Conservation (phyloP, 1,140 invertebrate genomes). For the Drosophila setifemur region DNA sequence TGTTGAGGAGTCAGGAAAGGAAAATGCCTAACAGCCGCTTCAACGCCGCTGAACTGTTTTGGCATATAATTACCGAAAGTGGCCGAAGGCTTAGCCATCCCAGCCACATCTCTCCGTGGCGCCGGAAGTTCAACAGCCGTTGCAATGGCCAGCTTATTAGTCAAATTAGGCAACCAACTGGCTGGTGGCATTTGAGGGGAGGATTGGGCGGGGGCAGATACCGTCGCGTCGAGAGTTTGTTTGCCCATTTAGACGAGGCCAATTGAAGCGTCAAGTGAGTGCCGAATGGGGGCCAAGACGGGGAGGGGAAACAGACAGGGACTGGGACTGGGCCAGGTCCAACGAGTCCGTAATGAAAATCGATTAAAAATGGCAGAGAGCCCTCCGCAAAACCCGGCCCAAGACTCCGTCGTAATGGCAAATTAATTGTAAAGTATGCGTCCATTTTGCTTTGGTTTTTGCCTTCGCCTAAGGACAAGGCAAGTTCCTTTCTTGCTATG, state of each 20-base stretch:
- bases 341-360: conserved; percentile 72
- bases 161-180: conserved; percentile 67
- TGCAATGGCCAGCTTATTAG: conserved; percentile 78
- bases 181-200: not conserved
- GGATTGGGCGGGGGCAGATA: conserved; percentile 4
- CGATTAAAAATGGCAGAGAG: conserved; percentile 65
- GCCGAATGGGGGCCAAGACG: conserved; percentile 31
- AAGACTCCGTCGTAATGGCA: conserved; percentile 54
- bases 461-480: conserved; percentile 52
- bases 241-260: conserved; percentile 67
- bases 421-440: conserved; percentile 79
- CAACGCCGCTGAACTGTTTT: conserved; percentile 60
- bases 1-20: not conserved
- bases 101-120: conserved; percentile 24
- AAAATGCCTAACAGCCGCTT: conserved; percentile 37
- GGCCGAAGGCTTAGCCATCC: conserved; percentile 46
- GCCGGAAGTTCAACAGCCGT: conserved; percentile 75
- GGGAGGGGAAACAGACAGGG: not conserved
- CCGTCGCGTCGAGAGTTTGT: conserved; percentile 50
- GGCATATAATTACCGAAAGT: conserved; percentile 76
- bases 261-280: conserved; percentile 78
- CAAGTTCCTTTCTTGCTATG: conserved; percentile 41
- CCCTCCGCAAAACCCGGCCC: conserved; percentile 1
- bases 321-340: conserved; percentile 12
- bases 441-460: conserved; percentile 72